Evolutionary conservation across 2,113 vertebrate genomes (phyloP).

Genomic region (Platysteira castanea): DNA sequence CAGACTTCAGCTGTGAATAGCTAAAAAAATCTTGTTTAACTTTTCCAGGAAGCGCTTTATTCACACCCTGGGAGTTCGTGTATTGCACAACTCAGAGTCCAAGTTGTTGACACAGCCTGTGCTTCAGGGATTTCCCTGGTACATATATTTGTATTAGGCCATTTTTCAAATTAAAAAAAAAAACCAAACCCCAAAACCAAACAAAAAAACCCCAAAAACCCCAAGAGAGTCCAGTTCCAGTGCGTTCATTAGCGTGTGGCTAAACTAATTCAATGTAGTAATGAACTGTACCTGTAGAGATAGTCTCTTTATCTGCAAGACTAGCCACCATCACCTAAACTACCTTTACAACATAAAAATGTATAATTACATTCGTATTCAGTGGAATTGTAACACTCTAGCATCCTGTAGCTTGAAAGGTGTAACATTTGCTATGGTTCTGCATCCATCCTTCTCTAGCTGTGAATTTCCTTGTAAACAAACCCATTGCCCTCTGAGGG

Average conservation of each 20-base stretch:
- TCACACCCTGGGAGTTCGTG: neutral
- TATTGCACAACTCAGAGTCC: neutral
- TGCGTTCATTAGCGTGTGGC: neutral
- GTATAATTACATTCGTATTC: neutral
- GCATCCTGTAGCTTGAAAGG: neutral
- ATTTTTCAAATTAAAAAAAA: neutral
- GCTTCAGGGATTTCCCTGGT: neutral
- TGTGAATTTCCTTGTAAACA: slow-evolving; percentile 8
- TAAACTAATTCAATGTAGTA: neutral
- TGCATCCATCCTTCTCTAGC: neutral
- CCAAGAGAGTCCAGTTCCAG: neutral
- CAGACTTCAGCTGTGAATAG: neutral
- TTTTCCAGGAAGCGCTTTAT: neutral
- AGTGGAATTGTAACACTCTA: neutral
- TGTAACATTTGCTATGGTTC: neutral
- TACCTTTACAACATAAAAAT: neutral
- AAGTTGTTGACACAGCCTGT: neutral
- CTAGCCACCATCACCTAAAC: neutral
- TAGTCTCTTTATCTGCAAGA: neutral
- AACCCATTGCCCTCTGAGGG: slow-evolving; percentile 7
- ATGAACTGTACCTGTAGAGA: neutral
- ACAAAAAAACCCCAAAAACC: neutral
- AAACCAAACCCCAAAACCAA: too few relatives aligned
- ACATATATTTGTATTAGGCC: neutral
- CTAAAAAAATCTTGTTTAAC: neutral